Percentiles rank a stretch among this genome's conserved stretches.
phyloP scores from a whole-genome alignment of 2,113 vertebrate genomes.

The Prinia subflava region DNA sequence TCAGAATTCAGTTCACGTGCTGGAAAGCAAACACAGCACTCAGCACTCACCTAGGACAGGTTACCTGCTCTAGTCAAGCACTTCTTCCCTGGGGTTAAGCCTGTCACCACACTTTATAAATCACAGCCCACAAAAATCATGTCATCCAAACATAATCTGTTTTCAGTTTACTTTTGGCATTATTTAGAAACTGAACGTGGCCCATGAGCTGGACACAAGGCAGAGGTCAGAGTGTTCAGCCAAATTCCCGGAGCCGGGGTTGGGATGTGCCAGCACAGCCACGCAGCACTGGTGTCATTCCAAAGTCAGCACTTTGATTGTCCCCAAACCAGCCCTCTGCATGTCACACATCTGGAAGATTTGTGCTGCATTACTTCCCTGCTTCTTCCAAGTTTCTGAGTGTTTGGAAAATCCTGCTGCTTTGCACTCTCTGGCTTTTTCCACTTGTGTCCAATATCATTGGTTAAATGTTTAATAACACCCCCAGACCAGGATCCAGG shows the following conservation, averaged over 20 bases:
- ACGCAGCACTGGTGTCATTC: not conserved
- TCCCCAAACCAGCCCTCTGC: not conserved
- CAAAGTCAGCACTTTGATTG: not conserved
- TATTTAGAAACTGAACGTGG: not conserved
- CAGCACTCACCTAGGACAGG: not conserved
- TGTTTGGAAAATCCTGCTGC: not conserved
- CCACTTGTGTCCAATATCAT: accelerated
- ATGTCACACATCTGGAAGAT: no score
- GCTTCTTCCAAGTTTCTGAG: not conserved
- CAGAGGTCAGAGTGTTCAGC: not conserved
- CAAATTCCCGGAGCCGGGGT: not conserved
- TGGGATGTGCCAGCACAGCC: not conserved
- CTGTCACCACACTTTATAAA: not conserved
- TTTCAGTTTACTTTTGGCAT: not conserved
- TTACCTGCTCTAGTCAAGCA: not conserved
- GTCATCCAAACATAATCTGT: not conserved
- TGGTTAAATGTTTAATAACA: no score
- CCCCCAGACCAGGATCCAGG: not conserved
- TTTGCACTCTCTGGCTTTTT: not conserved
- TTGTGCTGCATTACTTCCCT: not conserved
- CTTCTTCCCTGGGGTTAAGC: not conserved
- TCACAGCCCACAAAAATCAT: not conserved
- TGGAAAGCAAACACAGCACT: not conserved
- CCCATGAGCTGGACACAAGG: not conserved
- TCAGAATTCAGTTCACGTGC: not conserved